Conservation (phyloP, 2,797 vertebrate genomes). For the Labroides dimidiatus region DNA sequence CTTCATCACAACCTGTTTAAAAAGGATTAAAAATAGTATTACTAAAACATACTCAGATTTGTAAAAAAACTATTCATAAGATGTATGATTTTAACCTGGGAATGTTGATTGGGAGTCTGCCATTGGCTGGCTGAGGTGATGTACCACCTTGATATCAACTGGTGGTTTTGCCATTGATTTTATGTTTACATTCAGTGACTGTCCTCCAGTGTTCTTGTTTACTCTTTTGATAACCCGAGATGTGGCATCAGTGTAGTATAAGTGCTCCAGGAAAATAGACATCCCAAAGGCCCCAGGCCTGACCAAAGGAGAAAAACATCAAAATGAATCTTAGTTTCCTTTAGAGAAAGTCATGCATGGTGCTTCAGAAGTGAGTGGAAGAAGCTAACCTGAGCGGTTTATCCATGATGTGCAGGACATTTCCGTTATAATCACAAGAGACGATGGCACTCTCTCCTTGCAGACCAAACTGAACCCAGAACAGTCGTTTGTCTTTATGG, state of each 20-base stretch:
- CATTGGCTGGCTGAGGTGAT: constrained; percentile 84
- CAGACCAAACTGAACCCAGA: constrained; percentile 87
- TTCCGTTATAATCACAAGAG: constrained; percentile 89
- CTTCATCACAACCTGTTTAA: constrained; percentile 81
- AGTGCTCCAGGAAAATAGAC: constrained; percentile 85
- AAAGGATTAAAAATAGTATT: background rate
- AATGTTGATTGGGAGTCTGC: constrained; percentile 49
- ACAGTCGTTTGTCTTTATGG: constrained; percentile 83
- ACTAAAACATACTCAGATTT: background rate
- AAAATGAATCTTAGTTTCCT: background rate
- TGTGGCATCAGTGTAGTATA: constrained; percentile 87
- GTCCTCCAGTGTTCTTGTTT: constrained; percentile 87
- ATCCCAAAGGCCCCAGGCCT: constrained; percentile 83
- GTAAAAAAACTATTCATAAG: background rate
- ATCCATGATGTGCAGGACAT: constrained; percentile 78
- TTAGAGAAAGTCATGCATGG: background rate
- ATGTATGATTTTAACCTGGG: constrained; percentile 65
- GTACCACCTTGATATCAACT: constrained; percentile 85
- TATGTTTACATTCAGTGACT: constrained; percentile 78
- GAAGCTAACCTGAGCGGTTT: constrained; percentile 80
- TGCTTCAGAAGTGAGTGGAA: background rate
- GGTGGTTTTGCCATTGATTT: constrained; percentile 78
- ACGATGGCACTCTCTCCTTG: constrained; percentile 79
- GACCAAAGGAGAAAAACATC: constrained; percentile 22
- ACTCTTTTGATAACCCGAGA: constrained; percentile 84